Evolutionary conservation across 2,888 invertebrate species (phyloP), one percentile per base, ranked within the genome.

Genomic region (Spodoptera picta): DNA sequence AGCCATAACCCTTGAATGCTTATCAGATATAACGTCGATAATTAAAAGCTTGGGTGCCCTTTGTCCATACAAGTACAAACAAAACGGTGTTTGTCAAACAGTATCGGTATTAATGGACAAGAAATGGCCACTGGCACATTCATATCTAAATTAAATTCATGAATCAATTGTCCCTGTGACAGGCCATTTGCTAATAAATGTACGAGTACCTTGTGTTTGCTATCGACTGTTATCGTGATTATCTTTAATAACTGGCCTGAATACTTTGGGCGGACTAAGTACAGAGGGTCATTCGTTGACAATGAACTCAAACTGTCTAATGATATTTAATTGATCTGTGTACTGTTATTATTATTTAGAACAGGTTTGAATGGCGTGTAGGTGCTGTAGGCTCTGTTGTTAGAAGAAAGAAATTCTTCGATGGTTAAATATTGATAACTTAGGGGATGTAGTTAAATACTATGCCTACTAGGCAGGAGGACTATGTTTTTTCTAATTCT

Each of bases 291-390:
- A 88, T 69, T 75, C 69, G 81, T 79, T 90, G 92, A 84, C 92
- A 93, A 88, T 93, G 94, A 93, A 92, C 93, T 92, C 85, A 89
- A 92, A 91, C 84, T 87, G 90, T 88, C 87, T 80, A 83, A 75
- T 73, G 75, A 64, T 72, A 75, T 73, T 76, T 81, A 77, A 83
- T 84, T 81, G 84, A 86, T 85, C 81, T 74, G 76, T 9, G 79
- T 72, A 79, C 7, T 71, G 60, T 75, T 69, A 67, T 72, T 63
- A 70, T 59, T 68, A 76, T 79, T 73, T 73, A 72, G 47, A 72
- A 62, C 69, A 56, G 67, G 60, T 77, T 72, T 70, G 60, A 59
- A 69, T 54, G 54, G 41, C 45, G 31, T 47, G 4, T 27, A 27
- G 10, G 27, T 46, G 36, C 56, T 42, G 41, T 49, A 58, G 36